Base-by-base conservation (phyloP, 2,113 vertebrate species). In the Tyto alba region DNA sequence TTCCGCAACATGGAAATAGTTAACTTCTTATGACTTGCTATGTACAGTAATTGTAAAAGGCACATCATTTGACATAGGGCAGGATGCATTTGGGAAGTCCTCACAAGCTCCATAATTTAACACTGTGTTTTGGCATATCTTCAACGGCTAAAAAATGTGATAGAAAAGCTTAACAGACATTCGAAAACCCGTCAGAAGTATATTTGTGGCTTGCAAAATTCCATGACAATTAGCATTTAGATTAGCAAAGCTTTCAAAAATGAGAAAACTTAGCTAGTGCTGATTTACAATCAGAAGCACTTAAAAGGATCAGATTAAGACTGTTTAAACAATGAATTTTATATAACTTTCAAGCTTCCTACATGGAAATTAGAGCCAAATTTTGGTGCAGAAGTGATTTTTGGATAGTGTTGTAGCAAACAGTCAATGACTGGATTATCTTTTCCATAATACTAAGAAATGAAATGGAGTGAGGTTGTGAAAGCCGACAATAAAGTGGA, bases 201-300 rank as follows among this genome's bases (percentile, higher is more conserved):
- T 73, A 72, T 89, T 45, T 85, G 83, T 86, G 92, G 73, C 76
- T 95, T 94, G 73, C 78, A 83, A 53, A 88, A 92, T 84, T 85
- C 86, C 69, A 23, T 60, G 9, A 75, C 88, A 84, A 48, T 88
- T 92, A 80, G 66, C 76, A 78, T 75, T 43, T 92, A 62, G 66
- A 93, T 81, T 81, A 94, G 52, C 68, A 75, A 67, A 90, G 73
- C 62, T 85, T 90, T 92, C 48, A 74, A 86, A 95, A 83, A 11
- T 13, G 41, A 91, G 83, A 78, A 72, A 38, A 91, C 40, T 75
- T 75, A 38, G 66, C 57, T 92, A 81, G 87, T 81, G 52, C 73
- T 62, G 88, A 85, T 87, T 72, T 79, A 69, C 57, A 85, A 69
- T 95, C 69, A 88, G 73, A 92, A 68, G 34, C 32, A 66, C 22